These are phyloP conservation scores for Parotocinclus haroldoi DNA, from an alignment of 2,797 vertebrate species.

Conservation along the genomic window DNA sequence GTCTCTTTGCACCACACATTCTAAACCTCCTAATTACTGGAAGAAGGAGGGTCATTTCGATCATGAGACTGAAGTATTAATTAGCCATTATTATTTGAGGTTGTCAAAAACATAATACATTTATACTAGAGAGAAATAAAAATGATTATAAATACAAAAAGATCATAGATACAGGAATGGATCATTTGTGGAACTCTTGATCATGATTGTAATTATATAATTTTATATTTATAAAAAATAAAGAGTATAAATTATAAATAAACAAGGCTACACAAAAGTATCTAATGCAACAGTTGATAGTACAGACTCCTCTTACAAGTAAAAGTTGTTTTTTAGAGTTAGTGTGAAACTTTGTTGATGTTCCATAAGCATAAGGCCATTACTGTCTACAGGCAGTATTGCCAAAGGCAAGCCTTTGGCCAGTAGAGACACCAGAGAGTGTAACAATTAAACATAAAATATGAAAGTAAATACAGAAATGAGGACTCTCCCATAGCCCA, in stretches of 20 bases:
- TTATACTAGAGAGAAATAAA: slow-evolving; percentile 12
- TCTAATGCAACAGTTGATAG: slow-evolving; percentile 21
- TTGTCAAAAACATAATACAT: slow-evolving; percentile 46
- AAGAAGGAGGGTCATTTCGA: slow-evolving; percentile 27
- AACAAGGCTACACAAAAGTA: slow-evolving; percentile 30
- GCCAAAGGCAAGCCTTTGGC: slow-evolving; percentile 35
- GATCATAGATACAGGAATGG: slow-evolving; percentile 34
- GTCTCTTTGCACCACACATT: slow-evolving; percentile 38
- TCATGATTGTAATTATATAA: no score
- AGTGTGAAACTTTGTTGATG: slow-evolving; percentile 34
- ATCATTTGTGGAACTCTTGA: no score
- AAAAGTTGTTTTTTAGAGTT: slow-evolving; percentile 38
- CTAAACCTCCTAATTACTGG: slow-evolving; percentile 22
- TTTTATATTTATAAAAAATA: no score
- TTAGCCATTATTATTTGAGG: slow-evolving; percentile 49
- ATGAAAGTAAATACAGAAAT: slow-evolving; percentile 33
- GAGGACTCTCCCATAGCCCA: slow-evolving; percentile 31
- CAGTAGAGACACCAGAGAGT: slow-evolving; percentile 25
- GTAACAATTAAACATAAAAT: slow-evolving; percentile 41
- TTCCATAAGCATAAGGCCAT: slow-evolving; percentile 20
- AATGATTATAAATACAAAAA: slow-evolving; percentile 19
- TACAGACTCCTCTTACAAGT: not conserved
- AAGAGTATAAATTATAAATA: slow-evolving; percentile 37
- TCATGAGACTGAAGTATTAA: slow-evolving; percentile 46
- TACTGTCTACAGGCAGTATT: slow-evolving; percentile 35